Evolutionary conservation across 2,113 vertebrate species (phyloP).

Genomic region (Hemiprocne comata): DNA sequence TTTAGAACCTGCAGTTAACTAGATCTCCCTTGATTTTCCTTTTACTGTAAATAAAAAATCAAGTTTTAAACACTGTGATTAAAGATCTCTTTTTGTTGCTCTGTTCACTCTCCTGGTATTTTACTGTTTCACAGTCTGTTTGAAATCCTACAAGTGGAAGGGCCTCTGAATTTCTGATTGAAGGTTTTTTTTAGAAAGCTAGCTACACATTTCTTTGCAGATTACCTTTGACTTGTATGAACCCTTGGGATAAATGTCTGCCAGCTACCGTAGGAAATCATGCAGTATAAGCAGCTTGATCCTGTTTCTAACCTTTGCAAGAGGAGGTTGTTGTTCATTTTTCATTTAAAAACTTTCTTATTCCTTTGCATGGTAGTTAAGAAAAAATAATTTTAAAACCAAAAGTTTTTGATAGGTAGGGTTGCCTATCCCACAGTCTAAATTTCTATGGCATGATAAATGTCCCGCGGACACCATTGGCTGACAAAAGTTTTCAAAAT

Average conservation of each 20-base stretch:
- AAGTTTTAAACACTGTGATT: background rate
- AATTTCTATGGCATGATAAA: background rate
- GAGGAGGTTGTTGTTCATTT: background rate
- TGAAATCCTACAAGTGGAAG: background rate
- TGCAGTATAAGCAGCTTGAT: background rate
- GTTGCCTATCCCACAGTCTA: background rate
- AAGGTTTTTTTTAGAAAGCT: background rate
- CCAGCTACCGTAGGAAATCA: background rate
- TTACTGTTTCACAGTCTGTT: background rate
- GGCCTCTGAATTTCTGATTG: background rate
- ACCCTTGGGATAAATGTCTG: background rate
- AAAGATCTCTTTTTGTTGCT: background rate
- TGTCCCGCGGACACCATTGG: background rate
- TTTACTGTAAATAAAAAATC: background rate
- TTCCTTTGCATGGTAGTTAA: background rate
- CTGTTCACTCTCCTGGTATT: background rate
- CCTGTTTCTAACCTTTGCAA: background rate
- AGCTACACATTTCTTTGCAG: background rate
- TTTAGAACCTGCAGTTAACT: slow-evolving; percentile 19
- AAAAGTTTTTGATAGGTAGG: background rate
- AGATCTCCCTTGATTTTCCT: background rate
- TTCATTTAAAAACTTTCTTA: background rate
- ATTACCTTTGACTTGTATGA: background rate
- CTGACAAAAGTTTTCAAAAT: background rate
- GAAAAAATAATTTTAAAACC: background rate